phyloP scores from a whole-genome alignment of 2,797 vertebrate genomes.

The Garrulus glandarius region DNA sequence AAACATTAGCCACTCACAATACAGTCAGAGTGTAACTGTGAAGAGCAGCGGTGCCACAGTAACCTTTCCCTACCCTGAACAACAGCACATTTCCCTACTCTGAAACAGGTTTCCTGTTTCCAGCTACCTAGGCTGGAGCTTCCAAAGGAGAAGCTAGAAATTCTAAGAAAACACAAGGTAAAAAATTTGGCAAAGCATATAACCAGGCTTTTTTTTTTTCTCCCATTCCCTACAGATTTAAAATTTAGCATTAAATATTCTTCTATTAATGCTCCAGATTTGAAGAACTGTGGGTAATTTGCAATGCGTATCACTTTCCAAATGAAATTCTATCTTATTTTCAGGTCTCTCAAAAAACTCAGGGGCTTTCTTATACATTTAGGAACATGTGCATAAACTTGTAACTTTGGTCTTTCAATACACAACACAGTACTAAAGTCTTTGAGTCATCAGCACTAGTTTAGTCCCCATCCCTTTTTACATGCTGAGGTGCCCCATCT shows the following conservation, averaged over 20 bases:
- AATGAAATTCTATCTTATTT: neutral
- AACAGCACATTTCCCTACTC: neutral
- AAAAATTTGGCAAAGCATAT: neutral
- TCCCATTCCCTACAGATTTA: neutral
- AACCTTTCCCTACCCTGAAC: neutral
- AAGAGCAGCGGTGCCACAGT: neutral
- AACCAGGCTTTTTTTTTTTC: neutral
- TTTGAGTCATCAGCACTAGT: neutral
- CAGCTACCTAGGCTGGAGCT: neutral
- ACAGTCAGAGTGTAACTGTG: neutral
- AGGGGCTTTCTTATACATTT: neutral
- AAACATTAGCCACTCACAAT: neutral
- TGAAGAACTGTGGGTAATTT: neutral
- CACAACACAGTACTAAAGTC: neutral
- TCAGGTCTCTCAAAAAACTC: neutral
- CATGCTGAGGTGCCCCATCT: slow-evolving; percentile 27
- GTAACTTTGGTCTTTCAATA: neutral
- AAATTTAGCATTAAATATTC: neutral
- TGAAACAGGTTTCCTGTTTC: neutral
- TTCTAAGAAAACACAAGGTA: neutral
- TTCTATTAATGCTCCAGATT: neutral
- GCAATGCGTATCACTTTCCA: neutral
- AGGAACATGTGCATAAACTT: neutral
- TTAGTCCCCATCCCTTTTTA: neutral
- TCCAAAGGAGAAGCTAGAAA: neutral